Base-by-base conservation (phyloP, 2,113 vertebrate genomes). In the Psammodynastes pulverulentus region DNA sequence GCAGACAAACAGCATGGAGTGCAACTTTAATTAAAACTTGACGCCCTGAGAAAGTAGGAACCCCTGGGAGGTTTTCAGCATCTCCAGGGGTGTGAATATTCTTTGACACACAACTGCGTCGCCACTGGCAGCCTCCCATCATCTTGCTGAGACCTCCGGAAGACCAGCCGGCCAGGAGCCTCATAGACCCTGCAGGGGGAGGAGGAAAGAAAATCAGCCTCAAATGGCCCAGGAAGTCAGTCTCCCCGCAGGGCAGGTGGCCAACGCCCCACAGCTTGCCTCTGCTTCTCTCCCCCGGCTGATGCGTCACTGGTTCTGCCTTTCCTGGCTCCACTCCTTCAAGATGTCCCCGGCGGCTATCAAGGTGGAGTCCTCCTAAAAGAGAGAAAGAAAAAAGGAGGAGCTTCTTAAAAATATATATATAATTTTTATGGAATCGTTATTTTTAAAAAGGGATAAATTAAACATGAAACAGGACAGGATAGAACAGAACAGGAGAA, bases 311-410 rank as follows among this genome's bases (percentile, higher is more conserved):
- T 24, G 53, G 89, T 91, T 43, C 3, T 1, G 56, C 94, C 94
- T 97, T 92, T 89, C 93, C 91, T 0, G 84, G 67, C 95, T 98
- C 99, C 98, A 99, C 84, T 98, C 97, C 90, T 95, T 98, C 92
- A 99, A 21, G 92, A 98, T 98, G 39, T 98, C 92, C 9, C 96
- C 98, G 88, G 98, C 98, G 88, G 98, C 98, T n/a, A 97, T 96
- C 92, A 99, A 96, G 0, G 99, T 99, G 3, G 98, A 95, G 49
- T 99, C 98, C 92, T 98, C 98, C 99, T 99, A 96, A 96, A 43
- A 92, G 2, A 92, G 85, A 92, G 6, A 49, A 62, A 86, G 9
- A 39, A 9, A 92, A 88, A 79, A 79, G 17, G 72, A 79, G 8
- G n/a, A 79, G 58, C 67, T 43, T 23, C 43, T 67, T 0, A 34